These are phyloP conservation scores for Andricus quercusramuli DNA, from an alignment of 2,888 invertebrate genomes.

Conservation along the genomic window DNA sequence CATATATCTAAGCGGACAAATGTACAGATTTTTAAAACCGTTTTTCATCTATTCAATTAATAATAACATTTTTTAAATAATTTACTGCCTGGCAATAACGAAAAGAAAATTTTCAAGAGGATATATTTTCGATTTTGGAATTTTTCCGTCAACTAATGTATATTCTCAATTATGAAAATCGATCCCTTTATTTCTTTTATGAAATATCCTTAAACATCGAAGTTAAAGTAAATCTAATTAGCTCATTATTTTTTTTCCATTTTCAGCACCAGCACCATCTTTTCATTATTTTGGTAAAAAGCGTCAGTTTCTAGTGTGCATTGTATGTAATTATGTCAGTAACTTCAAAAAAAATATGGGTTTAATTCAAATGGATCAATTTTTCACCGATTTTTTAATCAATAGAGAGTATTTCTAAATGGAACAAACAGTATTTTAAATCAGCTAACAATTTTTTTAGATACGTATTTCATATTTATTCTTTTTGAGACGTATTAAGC, in stretches of 20 bases:
- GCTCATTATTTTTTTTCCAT: neutral
- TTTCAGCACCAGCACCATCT: neutral
- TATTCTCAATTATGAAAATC: neutral
- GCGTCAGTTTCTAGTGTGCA: neutral
- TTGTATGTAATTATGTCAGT: neutral
- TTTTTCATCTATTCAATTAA: too few relatives aligned
- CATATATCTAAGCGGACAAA: too few relatives aligned
- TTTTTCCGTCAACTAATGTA: neutral
- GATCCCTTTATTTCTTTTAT: constrained; percentile 1
- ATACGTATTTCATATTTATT: neutral
- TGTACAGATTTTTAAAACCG: too few relatives aligned
- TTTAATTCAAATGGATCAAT: neutral
- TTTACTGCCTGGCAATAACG: too few relatives aligned
- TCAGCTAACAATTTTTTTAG: neutral
- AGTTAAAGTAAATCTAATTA: neutral
- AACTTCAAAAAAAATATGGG: neutral
- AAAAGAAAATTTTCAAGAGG: too few relatives aligned
- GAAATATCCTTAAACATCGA: too few relatives aligned
- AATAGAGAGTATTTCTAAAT: neutral
- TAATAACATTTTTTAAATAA: too few relatives aligned
- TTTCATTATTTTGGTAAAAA: neutral
- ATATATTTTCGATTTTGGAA: too few relatives aligned
- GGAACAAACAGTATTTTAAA: neutral
- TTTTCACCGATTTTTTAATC: neutral
- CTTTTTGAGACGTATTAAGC: too few relatives aligned